Evolutionary conservation across 2,888 invertebrate genomes (phyloP), one percentile per base, ranked within the genome.

Genomic region (Conomelus anceps): DNA sequence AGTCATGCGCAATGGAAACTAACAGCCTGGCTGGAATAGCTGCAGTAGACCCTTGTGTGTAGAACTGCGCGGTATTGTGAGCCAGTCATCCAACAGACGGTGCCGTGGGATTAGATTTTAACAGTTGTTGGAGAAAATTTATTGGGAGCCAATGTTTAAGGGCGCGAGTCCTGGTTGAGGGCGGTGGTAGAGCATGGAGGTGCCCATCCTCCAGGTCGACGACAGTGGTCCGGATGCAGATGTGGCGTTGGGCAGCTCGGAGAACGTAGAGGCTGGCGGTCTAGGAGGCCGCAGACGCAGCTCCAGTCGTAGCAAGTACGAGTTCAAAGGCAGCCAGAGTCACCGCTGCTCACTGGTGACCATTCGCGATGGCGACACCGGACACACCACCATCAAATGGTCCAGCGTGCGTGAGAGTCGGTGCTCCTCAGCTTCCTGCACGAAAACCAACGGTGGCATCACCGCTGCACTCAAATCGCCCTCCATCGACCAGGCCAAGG

Each of bases 291-390:
- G 84, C 84, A 91, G 89, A 87, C 86, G 90, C 89, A 88, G 89
- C 87, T 90, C 90, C 34, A 90, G 87, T 84, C 63, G 84, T 17
- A 26, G 63, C 63, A 89, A 91, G 90, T 90, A 91, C 90, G 91
- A 91, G 89, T 91, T 91, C 87, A 89, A 89, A 84, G 91, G 91
- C 0, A 90, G 90, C 9, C 91, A 91, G 86, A 90, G 91, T n/a
- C 91, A 91, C 86, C 63, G 91, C 84, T 91, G 91, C 88, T 91
- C 91, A 20, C 90, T 91, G 84, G 91, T 91, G 23, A 90, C 91
- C 24, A 90, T 90, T 23, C 89, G 90, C 29, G 91, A 91, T 86
- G 90, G 90, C 20, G 91, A 91, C 20, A 89, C 89, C 20, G 91
- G 91, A 0, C 89, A 89, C 22, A 89, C 91, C 20, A 91, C 91